These are phyloP conservation scores for Danaus plexippus DNA, from an alignment of 1,140 invertebrate genomes.

Conservation along the genomic window DNA sequence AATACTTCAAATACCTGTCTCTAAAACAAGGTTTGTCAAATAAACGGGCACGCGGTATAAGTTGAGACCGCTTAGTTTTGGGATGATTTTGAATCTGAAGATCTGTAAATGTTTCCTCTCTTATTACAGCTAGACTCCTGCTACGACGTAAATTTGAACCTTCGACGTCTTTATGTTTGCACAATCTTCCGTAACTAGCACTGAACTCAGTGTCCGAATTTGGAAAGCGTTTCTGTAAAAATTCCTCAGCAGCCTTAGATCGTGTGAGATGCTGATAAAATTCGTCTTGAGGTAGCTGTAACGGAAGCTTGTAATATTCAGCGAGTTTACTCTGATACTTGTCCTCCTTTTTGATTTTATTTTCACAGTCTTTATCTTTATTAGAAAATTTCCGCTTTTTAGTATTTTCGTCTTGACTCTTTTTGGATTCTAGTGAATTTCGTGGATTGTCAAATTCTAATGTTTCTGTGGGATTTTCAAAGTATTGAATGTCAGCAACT, in stretches of 20 bases:
- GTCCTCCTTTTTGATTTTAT: slow-evolving; percentile 63
- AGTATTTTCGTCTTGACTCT: slow-evolving; percentile 51
- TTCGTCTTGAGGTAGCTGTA: slow-evolving; percentile 63
- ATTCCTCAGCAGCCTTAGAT: slow-evolving; percentile 62
- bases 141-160: slow-evolving; percentile 79
- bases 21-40: slow-evolving; percentile 81
- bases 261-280: slow-evolving; percentile 65
- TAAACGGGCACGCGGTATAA: slow-evolving; percentile 83
- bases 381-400: slow-evolving; percentile 58
- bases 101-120: slow-evolving; percentile 80
- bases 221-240: slow-evolving; percentile 57
- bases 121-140: slow-evolving; percentile 82
- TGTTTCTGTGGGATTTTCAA: slow-evolving; percentile 69
- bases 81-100: slow-evolving; percentile 75
- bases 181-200: slow-evolving; percentile 62
- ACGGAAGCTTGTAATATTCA: slow-evolving; percentile 61
- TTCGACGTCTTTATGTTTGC: slow-evolving; percentile 67
- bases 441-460: slow-evolving; percentile 62
- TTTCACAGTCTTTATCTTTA: slow-evolving; percentile 48
- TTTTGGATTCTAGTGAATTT: slow-evolving; percentile 51
- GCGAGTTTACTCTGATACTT: slow-evolving; percentile 66
- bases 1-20: slow-evolving; percentile 71
- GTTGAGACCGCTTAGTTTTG: slow-evolving; percentile 77
- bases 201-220: slow-evolving; percentile 64
- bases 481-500: slow-evolving; percentile 66